Conservation (phyloP, 1,140 invertebrate species). For the Drosophila willistoni region DNA sequence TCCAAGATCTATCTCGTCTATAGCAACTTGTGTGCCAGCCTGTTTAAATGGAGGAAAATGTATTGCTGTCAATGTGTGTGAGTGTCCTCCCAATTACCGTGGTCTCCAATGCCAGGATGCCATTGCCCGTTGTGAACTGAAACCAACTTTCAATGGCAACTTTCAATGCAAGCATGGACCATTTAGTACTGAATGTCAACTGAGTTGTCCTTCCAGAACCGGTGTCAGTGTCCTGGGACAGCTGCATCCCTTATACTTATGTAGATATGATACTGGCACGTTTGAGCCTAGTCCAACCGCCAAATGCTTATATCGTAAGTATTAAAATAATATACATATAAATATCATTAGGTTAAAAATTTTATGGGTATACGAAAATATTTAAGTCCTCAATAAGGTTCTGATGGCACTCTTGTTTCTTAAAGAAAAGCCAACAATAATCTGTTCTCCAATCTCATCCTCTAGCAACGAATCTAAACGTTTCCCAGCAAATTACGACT, state of each 20-base stretch:
- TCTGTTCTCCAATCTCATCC: slow-evolving; percentile 47
- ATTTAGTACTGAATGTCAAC: slow-evolving; percentile 86
- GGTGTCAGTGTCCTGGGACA: slow-evolving; percentile 84
- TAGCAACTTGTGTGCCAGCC: slow-evolving; percentile 88
- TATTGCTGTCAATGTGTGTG: slow-evolving; percentile 88
- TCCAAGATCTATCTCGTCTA: not conserved
- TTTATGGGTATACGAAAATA: too few species aligned
- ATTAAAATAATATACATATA: too few species aligned
- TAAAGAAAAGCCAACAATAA: too few species aligned
- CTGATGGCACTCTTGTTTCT: too few species aligned
- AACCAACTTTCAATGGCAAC: slow-evolving; percentile 87
- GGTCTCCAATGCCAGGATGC: slow-evolving; percentile 90
- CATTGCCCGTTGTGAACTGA: slow-evolving; percentile 66
- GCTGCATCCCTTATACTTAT: slow-evolving; percentile 85
- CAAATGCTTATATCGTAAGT: slow-evolving; percentile 88
- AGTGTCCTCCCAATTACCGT: slow-evolving; percentile 89
- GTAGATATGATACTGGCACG: slow-evolving; percentile 87
- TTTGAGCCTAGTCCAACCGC: slow-evolving; percentile 89
- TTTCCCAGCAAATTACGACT: too few species aligned
- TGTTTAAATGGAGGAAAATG: slow-evolving; percentile 91
- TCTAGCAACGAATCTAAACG: too few species aligned
- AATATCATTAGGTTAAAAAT: too few species aligned
- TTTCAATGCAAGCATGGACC: slow-evolving; percentile 87
- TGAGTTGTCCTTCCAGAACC: slow-evolving; percentile 87
- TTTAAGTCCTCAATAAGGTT: too few species aligned